phyloP scores from a whole-genome alignment of 2,797 vertebrate species.

The Helarctos malayanus region DNA sequence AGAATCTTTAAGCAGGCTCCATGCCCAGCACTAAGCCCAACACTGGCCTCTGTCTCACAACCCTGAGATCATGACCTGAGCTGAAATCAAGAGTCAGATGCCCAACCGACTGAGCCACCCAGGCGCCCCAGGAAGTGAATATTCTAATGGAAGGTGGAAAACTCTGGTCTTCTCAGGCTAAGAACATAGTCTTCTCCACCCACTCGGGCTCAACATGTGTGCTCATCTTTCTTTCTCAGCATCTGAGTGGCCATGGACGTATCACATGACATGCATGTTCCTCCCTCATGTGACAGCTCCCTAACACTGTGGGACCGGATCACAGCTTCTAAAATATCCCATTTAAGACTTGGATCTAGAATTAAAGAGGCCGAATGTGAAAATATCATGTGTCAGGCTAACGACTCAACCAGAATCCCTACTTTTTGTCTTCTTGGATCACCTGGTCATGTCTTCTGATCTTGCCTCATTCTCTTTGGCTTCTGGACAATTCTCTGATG shows the following conservation, averaged over 20 bases:
- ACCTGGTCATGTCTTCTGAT: neutral
- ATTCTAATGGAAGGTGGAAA: neutral
- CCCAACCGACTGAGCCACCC: neutral
- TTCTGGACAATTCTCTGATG: neutral
- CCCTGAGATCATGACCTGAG: neutral
- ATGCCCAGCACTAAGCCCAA: neutral
- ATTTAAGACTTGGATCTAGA: neutral
- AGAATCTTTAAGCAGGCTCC: neutral
- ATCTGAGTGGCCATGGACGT: neutral
- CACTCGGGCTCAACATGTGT: neutral
- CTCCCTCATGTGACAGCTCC: neutral
- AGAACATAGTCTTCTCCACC: neutral
- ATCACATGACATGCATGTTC: neutral
- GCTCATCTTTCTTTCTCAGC: neutral
- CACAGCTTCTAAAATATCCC: neutral
- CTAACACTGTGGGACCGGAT: neutral
- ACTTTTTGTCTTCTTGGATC: conserved; percentile 3
- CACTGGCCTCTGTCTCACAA: neutral
- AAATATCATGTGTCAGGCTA: neutral
- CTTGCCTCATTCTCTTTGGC: neutral
- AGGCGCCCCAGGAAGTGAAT: neutral
- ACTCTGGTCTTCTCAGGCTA: neutral
- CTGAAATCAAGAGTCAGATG: neutral
- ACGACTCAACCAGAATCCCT: neutral
- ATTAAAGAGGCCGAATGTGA: neutral